These are phyloP conservation scores for Brevimyrus niger DNA, from an alignment of 2,113 vertebrate species.

Conservation along the genomic window DNA sequence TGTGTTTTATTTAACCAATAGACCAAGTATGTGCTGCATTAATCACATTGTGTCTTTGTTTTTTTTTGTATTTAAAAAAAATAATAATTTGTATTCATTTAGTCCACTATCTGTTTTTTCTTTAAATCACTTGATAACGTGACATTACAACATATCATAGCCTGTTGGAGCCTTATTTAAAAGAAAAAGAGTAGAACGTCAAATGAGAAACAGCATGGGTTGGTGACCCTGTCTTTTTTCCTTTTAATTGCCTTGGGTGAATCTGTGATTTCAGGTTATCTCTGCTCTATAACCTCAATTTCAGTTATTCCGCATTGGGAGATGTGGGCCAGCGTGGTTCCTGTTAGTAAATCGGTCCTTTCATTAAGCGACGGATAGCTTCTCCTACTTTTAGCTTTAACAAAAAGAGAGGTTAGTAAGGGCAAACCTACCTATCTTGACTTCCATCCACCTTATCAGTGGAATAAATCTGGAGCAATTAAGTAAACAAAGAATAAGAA, in stretches of 20 bases:
- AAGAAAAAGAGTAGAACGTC: background rate
- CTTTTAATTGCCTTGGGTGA: constrained; percentile 11
- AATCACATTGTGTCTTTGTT: background rate
- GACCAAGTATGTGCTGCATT: background rate
- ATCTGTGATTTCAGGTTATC: constrained; percentile 9
- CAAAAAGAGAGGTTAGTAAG: background rate
- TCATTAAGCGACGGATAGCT: background rate
- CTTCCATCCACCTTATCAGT: constrained; percentile 36
- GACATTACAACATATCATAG: background rate
- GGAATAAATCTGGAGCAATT: constrained; percentile 35
- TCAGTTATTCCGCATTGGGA: background rate
- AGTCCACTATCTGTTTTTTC: background rate
- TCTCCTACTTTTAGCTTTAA: background rate
- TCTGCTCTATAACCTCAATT: constrained; percentile 11
- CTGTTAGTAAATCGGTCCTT: constrained; percentile 5
- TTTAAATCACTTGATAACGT: background rate
- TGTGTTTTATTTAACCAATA: background rate
- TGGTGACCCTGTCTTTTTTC: constrained; percentile 8
- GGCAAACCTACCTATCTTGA: background rate
- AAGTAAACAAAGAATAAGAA: constrained; percentile 34
- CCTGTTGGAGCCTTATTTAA: background rate
- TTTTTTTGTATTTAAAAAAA: background rate
- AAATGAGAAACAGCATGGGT: background rate
- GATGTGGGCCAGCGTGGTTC: background rate
- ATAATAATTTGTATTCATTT: background rate